Base-by-base conservation (phyloP, 2,888 invertebrate species). In the Autographa gamma region DNA sequence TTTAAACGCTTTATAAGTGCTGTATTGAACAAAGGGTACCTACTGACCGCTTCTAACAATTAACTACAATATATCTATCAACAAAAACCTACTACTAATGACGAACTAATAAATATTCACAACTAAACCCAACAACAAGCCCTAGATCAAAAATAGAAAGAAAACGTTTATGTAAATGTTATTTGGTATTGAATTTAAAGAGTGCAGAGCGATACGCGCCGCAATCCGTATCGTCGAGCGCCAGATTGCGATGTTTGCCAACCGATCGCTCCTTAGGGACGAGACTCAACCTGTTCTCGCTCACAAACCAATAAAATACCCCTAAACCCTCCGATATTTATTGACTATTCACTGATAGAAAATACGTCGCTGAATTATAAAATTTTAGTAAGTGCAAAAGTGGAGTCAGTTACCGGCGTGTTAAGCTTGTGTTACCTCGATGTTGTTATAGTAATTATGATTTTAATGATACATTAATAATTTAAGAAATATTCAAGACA, bases 191-290 rank as follows among this genome's bases (percentile, higher is more conserved):
- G 82, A 79, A 81, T 84, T 82, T 67, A 31, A 72, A 74, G 66
- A 65, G 64, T 60, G 65, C 52, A 76, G 70, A 76, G 68, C 73
- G 76, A 72, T 66, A 73, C 73, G 76, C 69, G 80, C 80, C 77
- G 73, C 83, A 80, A 89, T 84, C 86, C 84, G 82, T 81, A 81
- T 86, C 80, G 88, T 89, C 88, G 60, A 74, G 86, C 73, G 84
- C 77, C 87, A 83, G 87, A 89, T 91, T 88, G 77, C 90, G 85
- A 86, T 93, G 93, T 94, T 94, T 94, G 91, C 93, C 91, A 86
- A 92, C 92, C 90, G 90, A 94, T 93, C 91, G 93, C 92, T 93
- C 94, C 94, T 89, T 82, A 82, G 93, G 93, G 94, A 94, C 88
- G 88, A 84, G 85, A 85, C 86, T 90, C 89, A 87, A 89, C 86